These are phyloP conservation scores for Plumapathes pennacea DNA, from an alignment of 92 coral and sea anemone species.

Conservation along the genomic window DNA sequence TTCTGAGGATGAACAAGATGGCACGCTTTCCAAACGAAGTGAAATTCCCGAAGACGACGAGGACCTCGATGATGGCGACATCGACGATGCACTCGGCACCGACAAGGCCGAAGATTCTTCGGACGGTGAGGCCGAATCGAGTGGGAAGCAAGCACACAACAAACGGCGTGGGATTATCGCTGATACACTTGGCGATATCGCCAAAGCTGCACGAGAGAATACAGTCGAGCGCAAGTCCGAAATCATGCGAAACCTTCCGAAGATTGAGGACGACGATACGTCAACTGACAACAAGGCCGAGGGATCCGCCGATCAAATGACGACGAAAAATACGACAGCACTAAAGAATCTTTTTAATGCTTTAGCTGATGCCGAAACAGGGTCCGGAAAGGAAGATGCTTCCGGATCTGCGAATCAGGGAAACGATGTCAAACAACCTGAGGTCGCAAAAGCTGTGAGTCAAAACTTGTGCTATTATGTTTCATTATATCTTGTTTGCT, in stretches of 20 bases:
- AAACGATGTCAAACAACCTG: too few relatives aligned
- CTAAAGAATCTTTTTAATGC: conserved; percentile 77
- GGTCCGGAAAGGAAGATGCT: conserved; percentile 33
- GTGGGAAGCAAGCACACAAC: background rate
- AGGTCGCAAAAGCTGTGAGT: background rate
- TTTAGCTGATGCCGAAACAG: conserved; percentile 44
- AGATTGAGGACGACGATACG: conserved; percentile 26
- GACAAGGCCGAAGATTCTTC: conserved; percentile 33
- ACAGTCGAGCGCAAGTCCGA: conserved; percentile 70
- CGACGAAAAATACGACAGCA: conserved; percentile 25
- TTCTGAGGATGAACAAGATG: conserved; percentile 24
- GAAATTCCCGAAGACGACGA: conserved; percentile 34
- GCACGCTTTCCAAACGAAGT: conserved; percentile 29
- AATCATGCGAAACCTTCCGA: conserved; percentile 65
- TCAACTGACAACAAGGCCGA: conserved; percentile 6
- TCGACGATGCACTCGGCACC: conserved; percentile 49
- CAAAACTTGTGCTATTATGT: background rate
- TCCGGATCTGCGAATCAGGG: too few relatives aligned
- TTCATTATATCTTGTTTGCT: conserved; percentile 4
- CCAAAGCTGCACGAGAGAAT: conserved; percentile 61
- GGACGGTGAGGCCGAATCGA: conserved; percentile 35
- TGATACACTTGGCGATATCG: conserved; percentile 68
- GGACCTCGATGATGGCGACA: conserved; percentile 31
- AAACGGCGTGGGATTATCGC: conserved; percentile 53
- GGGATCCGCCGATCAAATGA: background rate